These are phyloP conservation scores for Cherax quadricarinatus DNA, from an alignment of 1,140 invertebrate genomes.

Conservation along the genomic window DNA sequence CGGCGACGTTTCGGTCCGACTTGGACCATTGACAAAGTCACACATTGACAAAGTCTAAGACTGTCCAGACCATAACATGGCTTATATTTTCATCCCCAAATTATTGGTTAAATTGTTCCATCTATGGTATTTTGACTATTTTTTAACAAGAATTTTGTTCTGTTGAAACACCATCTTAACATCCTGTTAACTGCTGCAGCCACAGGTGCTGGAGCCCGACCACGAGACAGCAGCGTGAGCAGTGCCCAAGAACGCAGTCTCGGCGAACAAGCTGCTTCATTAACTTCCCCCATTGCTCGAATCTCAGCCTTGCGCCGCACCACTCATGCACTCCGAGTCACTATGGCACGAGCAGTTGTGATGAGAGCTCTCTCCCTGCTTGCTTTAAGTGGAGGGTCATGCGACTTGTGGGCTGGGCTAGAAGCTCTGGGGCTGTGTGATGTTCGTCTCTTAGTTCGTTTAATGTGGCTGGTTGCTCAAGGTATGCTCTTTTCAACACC, in stretches of 20 bases:
- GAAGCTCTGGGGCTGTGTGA: constrained; percentile 81
- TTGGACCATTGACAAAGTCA: too few species aligned
- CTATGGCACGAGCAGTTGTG: constrained; percentile 80
- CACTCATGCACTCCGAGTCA: constrained; percentile 79
- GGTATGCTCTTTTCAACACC: constrained; percentile 74
- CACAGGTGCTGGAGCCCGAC: constrained; percentile 36
- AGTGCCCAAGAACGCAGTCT: constrained; percentile 74
- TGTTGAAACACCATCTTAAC: too few species aligned
- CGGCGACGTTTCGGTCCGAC: too few species aligned
- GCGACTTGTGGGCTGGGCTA: constrained; percentile 79
- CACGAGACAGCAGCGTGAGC: constrained; percentile 28
- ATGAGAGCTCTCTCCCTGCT: constrained; percentile 80
- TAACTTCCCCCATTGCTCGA: constrained; percentile 52
- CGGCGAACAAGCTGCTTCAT: constrained; percentile 78
- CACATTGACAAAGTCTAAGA: too few species aligned
- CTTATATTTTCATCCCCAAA: too few species aligned
- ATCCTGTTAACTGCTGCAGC: not conserved
- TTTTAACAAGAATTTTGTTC: too few species aligned
- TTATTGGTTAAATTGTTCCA: too few species aligned
- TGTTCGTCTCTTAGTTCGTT: constrained; percentile 80
- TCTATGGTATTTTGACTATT: too few species aligned
- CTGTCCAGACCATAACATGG: too few species aligned
- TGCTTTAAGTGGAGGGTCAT: constrained; percentile 79
- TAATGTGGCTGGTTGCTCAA: constrained; percentile 82
- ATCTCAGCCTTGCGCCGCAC: constrained; percentile 77